Evolutionary conservation across 2,888 invertebrate species (phyloP).

Genomic region (Patella depressa): DNA sequence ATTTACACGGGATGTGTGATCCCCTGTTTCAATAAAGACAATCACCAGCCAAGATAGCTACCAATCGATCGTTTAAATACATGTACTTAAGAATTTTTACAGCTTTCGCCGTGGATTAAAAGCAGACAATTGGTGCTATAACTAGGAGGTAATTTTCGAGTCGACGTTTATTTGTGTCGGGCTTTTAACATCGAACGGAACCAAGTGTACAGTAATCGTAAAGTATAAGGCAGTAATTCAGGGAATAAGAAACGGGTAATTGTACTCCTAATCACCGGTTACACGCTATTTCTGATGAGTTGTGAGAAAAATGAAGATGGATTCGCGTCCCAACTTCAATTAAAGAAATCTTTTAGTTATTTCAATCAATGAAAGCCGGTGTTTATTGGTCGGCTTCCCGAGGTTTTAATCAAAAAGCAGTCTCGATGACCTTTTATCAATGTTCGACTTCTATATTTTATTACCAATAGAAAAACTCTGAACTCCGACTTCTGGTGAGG

Average conservation of each 20-base stretch:
- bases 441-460: too few relatives aligned
- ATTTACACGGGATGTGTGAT: neutral
- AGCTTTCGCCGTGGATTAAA: too few relatives aligned
- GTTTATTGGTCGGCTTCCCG: neutral
- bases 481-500: too few relatives aligned
- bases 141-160: too few relatives aligned
- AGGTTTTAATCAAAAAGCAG: neutral
- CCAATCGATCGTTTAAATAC: too few relatives aligned
- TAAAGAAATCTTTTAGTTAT: constrained; percentile 7
- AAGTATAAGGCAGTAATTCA: constrained; percentile 1
- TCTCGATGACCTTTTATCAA: neutral
- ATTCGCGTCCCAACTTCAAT: neutral
- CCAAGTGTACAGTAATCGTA: neutral
- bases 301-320: neutral
- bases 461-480: too few relatives aligned
- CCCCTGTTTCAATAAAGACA: neutral
- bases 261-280: neutral
- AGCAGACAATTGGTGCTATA: too few relatives aligned
- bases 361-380: neutral
- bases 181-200: neutral
- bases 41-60: too few relatives aligned
- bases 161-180: neutral
- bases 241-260: neutral
- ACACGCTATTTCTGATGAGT: neutral
- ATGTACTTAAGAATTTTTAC: too few relatives aligned